These are phyloP conservation scores for Diabrotica virgifera DNA, from an alignment of 1,140 invertebrate genomes.

Conservation along the genomic window DNA sequence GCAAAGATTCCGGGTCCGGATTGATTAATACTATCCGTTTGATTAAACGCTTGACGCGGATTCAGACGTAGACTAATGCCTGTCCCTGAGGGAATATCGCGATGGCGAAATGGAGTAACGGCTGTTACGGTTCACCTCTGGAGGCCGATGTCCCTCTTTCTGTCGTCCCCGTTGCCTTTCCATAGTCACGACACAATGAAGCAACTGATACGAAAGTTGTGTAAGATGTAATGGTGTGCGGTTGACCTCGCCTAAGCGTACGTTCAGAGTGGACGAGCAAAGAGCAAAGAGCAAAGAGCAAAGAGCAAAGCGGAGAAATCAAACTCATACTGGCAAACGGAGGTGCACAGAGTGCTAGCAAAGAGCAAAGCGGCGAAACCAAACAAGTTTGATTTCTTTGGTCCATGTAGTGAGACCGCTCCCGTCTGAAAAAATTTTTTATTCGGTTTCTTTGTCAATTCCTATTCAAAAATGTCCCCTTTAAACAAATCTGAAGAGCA, in stretches of 20 bases:
- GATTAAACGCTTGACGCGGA: conserved; percentile 1
- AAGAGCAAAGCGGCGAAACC: too few species aligned
- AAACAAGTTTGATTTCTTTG: too few species aligned
- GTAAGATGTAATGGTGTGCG: neutral
- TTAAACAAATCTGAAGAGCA: too few species aligned
- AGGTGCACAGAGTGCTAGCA: too few species aligned
- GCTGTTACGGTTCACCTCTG: conserved; percentile 1
- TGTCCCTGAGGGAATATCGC: neutral
- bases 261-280: too few species aligned
- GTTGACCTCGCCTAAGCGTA: conserved; percentile 1
- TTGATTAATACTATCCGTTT: conserved; percentile 1
- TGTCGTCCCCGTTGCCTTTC: neutral
- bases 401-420: too few species aligned
- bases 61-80: neutral
- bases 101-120: conserved; percentile 1
- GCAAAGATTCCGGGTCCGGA: neutral
- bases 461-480: too few species aligned
- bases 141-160: neutral
- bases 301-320: too few species aligned
- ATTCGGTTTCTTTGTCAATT: too few species aligned
- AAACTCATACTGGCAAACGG: too few species aligned
- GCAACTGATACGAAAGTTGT: neutral
- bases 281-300: too few species aligned
- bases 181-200: neutral
- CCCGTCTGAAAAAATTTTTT: too few species aligned